Evolutionary conservation across 2,888 invertebrate genomes (phyloP).

Genomic region (Coenonympha arcania): DNA sequence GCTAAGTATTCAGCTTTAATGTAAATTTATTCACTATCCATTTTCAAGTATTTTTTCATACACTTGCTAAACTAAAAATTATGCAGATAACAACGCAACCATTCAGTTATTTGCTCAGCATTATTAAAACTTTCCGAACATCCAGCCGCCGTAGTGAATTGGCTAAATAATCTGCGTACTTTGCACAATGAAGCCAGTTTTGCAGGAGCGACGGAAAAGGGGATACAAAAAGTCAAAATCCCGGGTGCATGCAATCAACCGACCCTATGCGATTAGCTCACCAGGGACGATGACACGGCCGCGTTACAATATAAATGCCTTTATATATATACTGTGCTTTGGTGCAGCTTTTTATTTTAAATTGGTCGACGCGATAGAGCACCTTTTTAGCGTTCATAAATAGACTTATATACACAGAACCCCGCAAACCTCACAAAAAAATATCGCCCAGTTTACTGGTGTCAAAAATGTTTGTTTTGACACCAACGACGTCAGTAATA

Average conservation of each 20-base stretch:
- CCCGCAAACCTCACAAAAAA: too few relatives aligned
- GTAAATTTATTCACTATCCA: not conserved
- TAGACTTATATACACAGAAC: too few relatives aligned
- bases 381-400: too few relatives aligned
- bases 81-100: not conserved
- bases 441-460: too few relatives aligned
- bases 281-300: slow-evolving; percentile 59
- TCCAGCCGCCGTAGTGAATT: slow-evolving; percentile 53
- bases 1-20: too few relatives aligned
- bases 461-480: too few relatives aligned
- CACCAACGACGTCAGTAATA: too few relatives aligned
- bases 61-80: not conserved
- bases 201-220: slow-evolving; percentile 33
- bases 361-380: slow-evolving; percentile 39
- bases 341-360: slow-evolving; percentile 59
- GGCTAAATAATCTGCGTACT: slow-evolving; percentile 57
- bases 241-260: slow-evolving; percentile 57
- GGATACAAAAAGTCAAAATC: slow-evolving; percentile 12
- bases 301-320: slow-evolving; percentile 43
- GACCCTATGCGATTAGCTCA: slow-evolving; percentile 55
- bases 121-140: slow-evolving; percentile 25
- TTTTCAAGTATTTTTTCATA: not conserved
- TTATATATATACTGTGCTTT: slow-evolving; percentile 42
- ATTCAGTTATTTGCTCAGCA: not conserved
- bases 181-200: slow-evolving; percentile 58